Evolutionary conservation across 1,140 invertebrate genomes (phyloP), one percentile per base, ranked within the genome.

Genomic region (Drosophila nasuta): DNA sequence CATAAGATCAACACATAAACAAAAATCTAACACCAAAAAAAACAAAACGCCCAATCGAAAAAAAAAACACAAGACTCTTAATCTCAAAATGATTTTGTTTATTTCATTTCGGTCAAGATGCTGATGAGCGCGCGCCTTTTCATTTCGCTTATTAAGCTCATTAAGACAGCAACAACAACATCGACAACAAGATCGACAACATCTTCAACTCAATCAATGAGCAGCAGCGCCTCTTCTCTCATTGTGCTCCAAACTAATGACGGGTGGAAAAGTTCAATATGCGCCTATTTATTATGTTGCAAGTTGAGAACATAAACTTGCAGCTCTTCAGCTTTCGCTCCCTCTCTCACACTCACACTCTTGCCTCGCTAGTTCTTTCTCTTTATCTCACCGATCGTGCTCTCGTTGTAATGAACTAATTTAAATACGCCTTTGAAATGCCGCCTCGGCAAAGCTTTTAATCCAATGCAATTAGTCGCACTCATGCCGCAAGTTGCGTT

Each of bases 31-130:
- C 57, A 58, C 30, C 17, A 48, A 58, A 72, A 74, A 30, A 30
- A 20, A 48, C 48, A 72, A 74, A 20, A 30, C n/a, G 25, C 10
- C 38, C 54, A 25, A 43, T 60, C 35, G 13, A 11, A 11, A 2
- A 38, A 51, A 41, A 20, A 51, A 15, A 54, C 41, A 58, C 38
- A 52, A 67, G 45, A 33, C 69, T 78, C 74, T 78, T 89, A 89
- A 83, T 88, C 85, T 87, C 38, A 45, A 88, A 87, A 87, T 79
- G 82, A 65, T 54, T 87, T 87, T 86, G 80, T 80, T 89, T 88
- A 88, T 82, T 87, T 82, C 77, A 62, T 41, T 63, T 73, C 60
- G 66, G 76, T 76, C 76, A 67, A 70, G 60, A 64, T 66, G 65
- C 54, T 28, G 8, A 17, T 46, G 51, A 48, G 76, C 33, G 54